Base-by-base conservation (phyloP, 2,888 invertebrate genomes). In the Alviniconcha strummeri region DNA sequence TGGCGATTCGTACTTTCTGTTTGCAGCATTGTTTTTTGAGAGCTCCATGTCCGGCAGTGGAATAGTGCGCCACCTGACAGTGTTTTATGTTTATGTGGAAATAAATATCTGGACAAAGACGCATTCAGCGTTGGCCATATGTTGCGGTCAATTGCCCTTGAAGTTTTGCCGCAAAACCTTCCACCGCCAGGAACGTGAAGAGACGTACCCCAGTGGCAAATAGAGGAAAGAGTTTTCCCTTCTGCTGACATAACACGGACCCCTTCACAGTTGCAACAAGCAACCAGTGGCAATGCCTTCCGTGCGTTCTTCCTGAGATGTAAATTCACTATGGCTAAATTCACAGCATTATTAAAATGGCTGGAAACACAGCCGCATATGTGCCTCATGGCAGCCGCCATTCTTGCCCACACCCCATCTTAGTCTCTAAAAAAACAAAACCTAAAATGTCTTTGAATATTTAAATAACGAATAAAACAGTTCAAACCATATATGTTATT, bases 351-450 rank as follows among this genome's bases (percentile, higher is more conserved):
- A 13, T 7, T n/a, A 60, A 75, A 57, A 4, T 75, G 56, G 15
- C n/a, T 60, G 8, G 19, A 11, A n/a, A 57, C 13, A 54, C 81
- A 81, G 64, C 60, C 11, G 19, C 75, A 81, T 15, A 81, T 19
- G 9, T 13, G 56, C 64, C 84, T 80, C 84, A 76, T 80, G 84
- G 84, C 56, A 56, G 84, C 84, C 13, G 84, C 80, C 84, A 84
- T 84, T 17, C 77, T 80, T 36, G 19, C 54, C 19, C 57, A 69
- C 55, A 54, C 67, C 17, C 15, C 36, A 36, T 36, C 55, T 1
- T 56, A 78, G 11, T 64, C 56, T 55, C 77, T 54, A 60, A 76
- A 9, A 9, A 57, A 54, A 56, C 5, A 78, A 19, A 36, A 36
- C 36, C 36, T 36, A 36, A 3, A 36, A 36, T 36, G 36, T 36